Conservation (phyloP, 2,113 vertebrate species). For the Rhombomys opimus region DNA sequence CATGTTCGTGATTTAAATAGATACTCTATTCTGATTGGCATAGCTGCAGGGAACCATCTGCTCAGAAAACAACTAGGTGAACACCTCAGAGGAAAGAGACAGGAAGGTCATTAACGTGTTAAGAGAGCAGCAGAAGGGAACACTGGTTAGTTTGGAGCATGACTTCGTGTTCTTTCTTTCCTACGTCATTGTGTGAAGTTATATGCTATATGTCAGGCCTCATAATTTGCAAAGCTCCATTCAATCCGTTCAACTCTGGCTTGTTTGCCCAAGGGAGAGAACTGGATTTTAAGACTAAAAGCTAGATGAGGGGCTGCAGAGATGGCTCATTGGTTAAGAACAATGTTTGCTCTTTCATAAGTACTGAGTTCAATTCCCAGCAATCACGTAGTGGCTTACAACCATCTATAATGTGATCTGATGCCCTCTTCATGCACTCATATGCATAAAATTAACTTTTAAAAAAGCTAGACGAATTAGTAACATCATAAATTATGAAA, state of each 20-base stretch:
- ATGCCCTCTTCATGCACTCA: too few species aligned
- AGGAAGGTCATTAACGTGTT: neutral
- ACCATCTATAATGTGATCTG: too few species aligned
- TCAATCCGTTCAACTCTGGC: neutral
- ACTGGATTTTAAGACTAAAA: neutral
- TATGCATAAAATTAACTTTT: too few species aligned
- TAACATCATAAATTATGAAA: neutral
- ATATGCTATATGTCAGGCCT: neutral
- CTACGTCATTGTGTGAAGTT: neutral
- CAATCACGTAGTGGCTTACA: too few species aligned
- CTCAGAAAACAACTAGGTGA: slow-evolving; percentile 46
- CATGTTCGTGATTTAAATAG: neutral
- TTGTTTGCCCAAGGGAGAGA: neutral
- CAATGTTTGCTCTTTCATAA: too few species aligned
- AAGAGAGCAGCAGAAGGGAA: neutral
- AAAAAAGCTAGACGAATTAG: slow-evolving; percentile 18
- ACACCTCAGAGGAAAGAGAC: slow-evolving; percentile 42
- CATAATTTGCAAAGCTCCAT: neutral
- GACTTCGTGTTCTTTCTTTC: neutral
- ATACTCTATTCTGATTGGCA: neutral
- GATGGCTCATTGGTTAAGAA: too few species aligned
- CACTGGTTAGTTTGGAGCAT: slow-evolving; percentile 1
- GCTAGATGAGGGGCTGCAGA: too few species aligned
- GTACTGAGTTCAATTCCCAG: too few species aligned
- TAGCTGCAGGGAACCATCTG: slow-evolving; percentile 25